Evolutionary conservation across 2,888 invertebrate genomes (phyloP).

Genomic region (Drosophila borealis): DNA sequence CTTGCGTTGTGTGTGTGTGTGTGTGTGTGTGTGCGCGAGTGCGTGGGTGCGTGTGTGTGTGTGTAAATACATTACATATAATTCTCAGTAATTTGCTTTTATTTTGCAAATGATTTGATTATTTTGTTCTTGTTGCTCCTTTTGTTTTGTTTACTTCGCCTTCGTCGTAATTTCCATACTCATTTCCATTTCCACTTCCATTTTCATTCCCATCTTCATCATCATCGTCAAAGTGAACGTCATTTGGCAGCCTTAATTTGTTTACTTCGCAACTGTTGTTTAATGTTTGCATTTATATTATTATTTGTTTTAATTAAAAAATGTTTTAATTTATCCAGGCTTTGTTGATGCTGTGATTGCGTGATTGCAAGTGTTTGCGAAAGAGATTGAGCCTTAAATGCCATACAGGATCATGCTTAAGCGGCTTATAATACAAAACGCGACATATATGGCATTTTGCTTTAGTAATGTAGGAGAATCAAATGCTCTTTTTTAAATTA

Average conservation of each 20-base stretch:
- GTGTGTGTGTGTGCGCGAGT: slow-evolving; percentile 5
- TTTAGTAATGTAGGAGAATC: slow-evolving; percentile 10
- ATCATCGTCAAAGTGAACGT: slow-evolving; percentile 23
- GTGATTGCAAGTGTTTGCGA: background rate
- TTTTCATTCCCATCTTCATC: slow-evolving; percentile 5
- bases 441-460: slow-evolving; percentile 1
- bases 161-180: slow-evolving; percentile 6
- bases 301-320: slow-evolving; percentile 72
- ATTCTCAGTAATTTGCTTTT: slow-evolving; percentile 74
- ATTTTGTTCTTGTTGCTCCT: slow-evolving; percentile 50
- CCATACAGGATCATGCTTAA: slow-evolving; percentile 26
- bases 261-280: slow-evolving; percentile 59
- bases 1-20: slow-evolving; percentile 14
- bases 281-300: slow-evolving; percentile 37
- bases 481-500: slow-evolving; percentile 32
- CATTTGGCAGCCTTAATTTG: slow-evolving; percentile 62
- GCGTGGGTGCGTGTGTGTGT: slow-evolving; percentile 20
- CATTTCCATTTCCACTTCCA: slow-evolving; percentile 11
- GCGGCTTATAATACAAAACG: slow-evolving; percentile 34
- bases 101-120: slow-evolving; percentile 76
- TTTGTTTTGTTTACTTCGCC: slow-evolving; percentile 28
- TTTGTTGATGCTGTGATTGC: slow-evolving; percentile 4
- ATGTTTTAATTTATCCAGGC: slow-evolving; percentile 64
- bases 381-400: slow-evolving; percentile 37
- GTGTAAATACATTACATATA: slow-evolving; percentile 59